These are phyloP conservation scores for Atractosteus spatula DNA, from an alignment of 2,113 vertebrate genomes.

Conservation along the genomic window DNA sequence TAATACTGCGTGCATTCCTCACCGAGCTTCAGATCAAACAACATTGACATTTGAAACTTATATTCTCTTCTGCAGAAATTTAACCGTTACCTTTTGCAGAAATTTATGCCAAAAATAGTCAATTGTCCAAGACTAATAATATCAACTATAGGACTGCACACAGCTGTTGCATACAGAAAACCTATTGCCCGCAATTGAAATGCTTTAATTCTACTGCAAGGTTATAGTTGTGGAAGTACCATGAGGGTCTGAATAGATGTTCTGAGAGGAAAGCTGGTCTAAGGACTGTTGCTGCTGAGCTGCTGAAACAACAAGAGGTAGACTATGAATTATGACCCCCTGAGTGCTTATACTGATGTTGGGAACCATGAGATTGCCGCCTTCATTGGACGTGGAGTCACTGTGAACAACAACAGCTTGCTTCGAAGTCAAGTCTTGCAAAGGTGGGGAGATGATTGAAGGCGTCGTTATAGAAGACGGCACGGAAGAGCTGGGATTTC, in stretches of 20 bases:
- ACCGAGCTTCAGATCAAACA: no score
- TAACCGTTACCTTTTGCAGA: no score
- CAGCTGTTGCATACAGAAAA: no score
- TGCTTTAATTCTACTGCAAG: no score
- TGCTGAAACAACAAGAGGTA: conserved; percentile 56
- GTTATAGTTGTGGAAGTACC: background rate
- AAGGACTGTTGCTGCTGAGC: conserved; percentile 37
- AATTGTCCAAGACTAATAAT: no score
- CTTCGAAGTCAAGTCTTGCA: conserved; percentile 61
- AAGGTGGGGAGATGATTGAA: conserved; percentile 42
- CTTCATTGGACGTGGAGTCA: conserved; percentile 30
- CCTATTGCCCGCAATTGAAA: no score
- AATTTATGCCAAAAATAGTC: no score
- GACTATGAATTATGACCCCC: conserved; percentile 60
- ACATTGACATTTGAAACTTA: no score
- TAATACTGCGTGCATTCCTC: no score
- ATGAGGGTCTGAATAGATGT: conserved; percentile 56
- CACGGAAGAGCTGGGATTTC: conserved; percentile 53
- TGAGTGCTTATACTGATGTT: conserved; percentile 51
- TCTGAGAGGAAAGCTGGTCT: conserved; percentile 53
- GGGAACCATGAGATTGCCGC: conserved; percentile 43
- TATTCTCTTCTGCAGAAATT: no score
- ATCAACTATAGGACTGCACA: no score
- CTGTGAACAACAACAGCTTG: conserved; percentile 29
- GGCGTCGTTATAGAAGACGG: conserved; percentile 34